Conservation (phyloP, 1,140 invertebrate species). For the Neomicropteryx cornuta region DNA sequence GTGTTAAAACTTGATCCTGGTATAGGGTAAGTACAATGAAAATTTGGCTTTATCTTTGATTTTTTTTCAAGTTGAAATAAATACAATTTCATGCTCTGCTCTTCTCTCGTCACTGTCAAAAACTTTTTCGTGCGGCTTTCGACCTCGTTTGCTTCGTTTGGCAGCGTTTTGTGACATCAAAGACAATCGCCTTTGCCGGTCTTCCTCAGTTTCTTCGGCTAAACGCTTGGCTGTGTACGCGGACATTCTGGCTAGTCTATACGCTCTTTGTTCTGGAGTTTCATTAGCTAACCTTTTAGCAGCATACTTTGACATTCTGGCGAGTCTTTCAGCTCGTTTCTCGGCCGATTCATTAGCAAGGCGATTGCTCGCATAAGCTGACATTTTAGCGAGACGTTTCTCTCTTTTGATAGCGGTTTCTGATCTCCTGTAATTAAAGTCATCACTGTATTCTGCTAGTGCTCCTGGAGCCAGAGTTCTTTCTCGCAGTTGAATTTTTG, state of each 20-base stretch:
- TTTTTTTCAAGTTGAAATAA: not conserved
- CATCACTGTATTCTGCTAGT: no score
- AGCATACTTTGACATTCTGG: slow-evolving; percentile 37
- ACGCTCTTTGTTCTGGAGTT: slow-evolving; percentile 36
- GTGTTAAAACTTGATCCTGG: slow-evolving; percentile 8
- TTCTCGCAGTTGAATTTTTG: no score
- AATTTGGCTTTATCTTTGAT: slow-evolving; percentile 1
- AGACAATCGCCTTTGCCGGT: slow-evolving; percentile 34
- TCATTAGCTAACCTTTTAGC: slow-evolving; percentile 41
- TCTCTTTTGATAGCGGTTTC: slow-evolving; percentile 38
- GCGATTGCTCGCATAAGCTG: slow-evolving; percentile 33
- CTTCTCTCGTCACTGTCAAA: no score
- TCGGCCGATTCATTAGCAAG: slow-evolving; percentile 41
- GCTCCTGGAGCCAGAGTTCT: no score
- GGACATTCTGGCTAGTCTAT: slow-evolving; percentile 33
- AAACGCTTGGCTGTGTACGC: slow-evolving; percentile 31
- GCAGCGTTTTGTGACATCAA: slow-evolving; percentile 42
- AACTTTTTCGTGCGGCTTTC: no score
- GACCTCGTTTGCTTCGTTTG: no score
- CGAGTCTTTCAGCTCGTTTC: slow-evolving; percentile 33
- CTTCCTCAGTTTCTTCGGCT: slow-evolving; percentile 37
- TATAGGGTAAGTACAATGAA: no score
- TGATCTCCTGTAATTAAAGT: no score
- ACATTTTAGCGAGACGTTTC: slow-evolving; percentile 37
- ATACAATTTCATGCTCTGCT: not conserved